Conservation (phyloP, 1,140 invertebrate species). For the Trissolcus basalis region DNA sequence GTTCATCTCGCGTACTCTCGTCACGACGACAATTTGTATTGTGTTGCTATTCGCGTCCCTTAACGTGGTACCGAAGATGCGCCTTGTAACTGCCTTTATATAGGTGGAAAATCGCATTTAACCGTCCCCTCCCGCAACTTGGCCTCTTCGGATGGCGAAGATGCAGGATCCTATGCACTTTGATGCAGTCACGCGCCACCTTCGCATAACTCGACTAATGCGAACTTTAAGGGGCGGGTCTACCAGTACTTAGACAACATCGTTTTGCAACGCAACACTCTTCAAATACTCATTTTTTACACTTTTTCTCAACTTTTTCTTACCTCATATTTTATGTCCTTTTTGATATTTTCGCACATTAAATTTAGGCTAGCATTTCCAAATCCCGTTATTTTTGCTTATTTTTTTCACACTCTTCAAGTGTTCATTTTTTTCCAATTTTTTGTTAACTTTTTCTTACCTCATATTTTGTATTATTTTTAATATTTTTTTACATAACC, state of each 20-base stretch:
- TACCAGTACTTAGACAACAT: slow-evolving; percentile 1
- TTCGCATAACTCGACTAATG: slow-evolving; percentile 30
- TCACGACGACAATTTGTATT: slow-evolving; percentile 6
- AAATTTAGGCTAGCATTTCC: no score
- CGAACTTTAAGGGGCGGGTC: slow-evolving; percentile 18
- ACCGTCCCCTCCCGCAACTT: slow-evolving; percentile 57
- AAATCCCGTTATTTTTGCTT: no score
- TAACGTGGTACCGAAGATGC: slow-evolving; percentile 65
- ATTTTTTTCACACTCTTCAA: no score
- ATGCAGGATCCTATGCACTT: slow-evolving; percentile 55
- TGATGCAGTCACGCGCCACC: slow-evolving; percentile 42
- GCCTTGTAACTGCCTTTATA: slow-evolving; percentile 69
- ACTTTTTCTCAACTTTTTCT: no score
- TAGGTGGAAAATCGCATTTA: slow-evolving; percentile 70
- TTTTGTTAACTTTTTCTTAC: no score
- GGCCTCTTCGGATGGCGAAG: slow-evolving; percentile 43
- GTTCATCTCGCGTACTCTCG: slow-evolving; percentile 59
- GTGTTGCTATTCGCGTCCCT: slow-evolving; percentile 60
- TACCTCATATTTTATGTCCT: not conserved
- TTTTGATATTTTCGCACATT: no score
- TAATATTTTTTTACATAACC: no score
- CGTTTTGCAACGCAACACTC: not conserved
- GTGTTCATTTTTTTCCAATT: no score
- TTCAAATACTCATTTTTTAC: no score
- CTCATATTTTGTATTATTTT: no score